Percentiles rank a stretch among this genome's conserved stretches.
These are phyloP conservation scores for Drosophila nigromelanica DNA, from an alignment of 1,140 invertebrate genomes.

Conservation along the genomic window DNA sequence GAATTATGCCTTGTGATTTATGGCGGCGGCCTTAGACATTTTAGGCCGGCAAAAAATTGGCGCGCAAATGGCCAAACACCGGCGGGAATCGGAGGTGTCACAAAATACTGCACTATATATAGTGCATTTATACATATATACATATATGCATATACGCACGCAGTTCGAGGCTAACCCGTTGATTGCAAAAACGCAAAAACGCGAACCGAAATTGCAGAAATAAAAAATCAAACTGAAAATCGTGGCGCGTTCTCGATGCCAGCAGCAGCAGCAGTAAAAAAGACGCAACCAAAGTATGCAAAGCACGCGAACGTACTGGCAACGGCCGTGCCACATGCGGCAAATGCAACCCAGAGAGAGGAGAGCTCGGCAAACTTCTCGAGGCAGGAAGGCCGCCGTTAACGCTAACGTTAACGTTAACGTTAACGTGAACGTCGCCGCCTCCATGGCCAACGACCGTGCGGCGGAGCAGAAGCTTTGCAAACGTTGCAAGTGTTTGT, in stretches of 20 bases:
- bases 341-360: constrained; percentile 42
- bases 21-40: constrained; percentile 16
- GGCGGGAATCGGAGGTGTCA: constrained; percentile 43
- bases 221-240: constrained; percentile 21
- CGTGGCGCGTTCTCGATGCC: constrained; percentile 27
- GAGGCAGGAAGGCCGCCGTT: constrained; percentile 61
- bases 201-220: constrained; percentile 19
- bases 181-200: constrained; percentile 29
- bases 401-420: constrained; percentile 56
- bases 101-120: constrained; percentile 49
- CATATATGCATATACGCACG: neutral
- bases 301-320: constrained; percentile 83
- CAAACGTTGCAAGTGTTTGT: constrained; percentile 73
- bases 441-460: constrained; percentile 38
- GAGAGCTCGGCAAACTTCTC: constrained; percentile 65
- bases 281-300: constrained; percentile 83
- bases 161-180: constrained; percentile 9
- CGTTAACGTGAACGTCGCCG: constrained; percentile 43
- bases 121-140: too few relatives aligned
- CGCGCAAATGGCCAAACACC: constrained; percentile 52
- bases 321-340: constrained; percentile 49
- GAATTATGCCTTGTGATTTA: constrained; percentile 76
- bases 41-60: constrained; percentile 36
- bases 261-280: constrained; percentile 51
- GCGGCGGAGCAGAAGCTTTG: constrained; percentile 62